Percentiles rank a stretch among this genome's conserved stretches.
Evolutionary conservation across 2,888 invertebrate species (phyloP).

Genomic region (Drosophila conformis): DNA sequence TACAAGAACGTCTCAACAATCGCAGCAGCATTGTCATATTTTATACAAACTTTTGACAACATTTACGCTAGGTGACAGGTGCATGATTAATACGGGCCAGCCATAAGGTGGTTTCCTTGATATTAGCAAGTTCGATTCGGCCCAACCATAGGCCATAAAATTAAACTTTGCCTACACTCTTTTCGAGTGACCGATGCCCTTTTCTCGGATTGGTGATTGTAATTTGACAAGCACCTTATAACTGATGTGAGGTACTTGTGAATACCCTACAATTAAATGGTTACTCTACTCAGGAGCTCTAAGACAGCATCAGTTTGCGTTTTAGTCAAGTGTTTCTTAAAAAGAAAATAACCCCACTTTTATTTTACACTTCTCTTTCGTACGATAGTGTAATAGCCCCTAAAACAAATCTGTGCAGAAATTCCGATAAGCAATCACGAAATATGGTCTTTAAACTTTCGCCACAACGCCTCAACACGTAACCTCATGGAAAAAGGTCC

Average conservation of each 20-base stretch:
- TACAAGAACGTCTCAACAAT: constrained; percentile 51
- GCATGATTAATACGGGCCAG: constrained; percentile 72
- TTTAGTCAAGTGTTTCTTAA: neutral
- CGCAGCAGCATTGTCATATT: constrained; percentile 51
- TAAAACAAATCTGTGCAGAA: constrained; percentile 24
- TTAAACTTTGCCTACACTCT: constrained; percentile 52
- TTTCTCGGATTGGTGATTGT: constrained; percentile 34
- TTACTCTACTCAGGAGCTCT: neutral
- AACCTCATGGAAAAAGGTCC: constrained; percentile 30
- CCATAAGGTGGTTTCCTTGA: constrained; percentile 37
- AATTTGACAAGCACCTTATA: constrained; percentile 52
- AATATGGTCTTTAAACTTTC: constrained; percentile 47
- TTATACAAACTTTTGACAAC: constrained; percentile 66
- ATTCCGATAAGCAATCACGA: constrained; percentile 38
- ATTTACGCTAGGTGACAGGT: constrained; percentile 77
- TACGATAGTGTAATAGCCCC: neutral
- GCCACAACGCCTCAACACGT: constrained; percentile 48
- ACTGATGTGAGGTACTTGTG: neutral
- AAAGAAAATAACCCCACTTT: neutral
- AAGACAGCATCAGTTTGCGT: neutral
- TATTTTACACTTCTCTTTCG: neutral
- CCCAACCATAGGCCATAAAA: constrained; percentile 44
- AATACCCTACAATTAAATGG: constrained; percentile 17
- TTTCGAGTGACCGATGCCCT: constrained; percentile 57
- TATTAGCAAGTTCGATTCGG: constrained; percentile 48